These are phyloP conservation scores for Noctua fimbriata DNA, from an alignment of 2,888 invertebrate genomes.

Conservation along the genomic window DNA sequence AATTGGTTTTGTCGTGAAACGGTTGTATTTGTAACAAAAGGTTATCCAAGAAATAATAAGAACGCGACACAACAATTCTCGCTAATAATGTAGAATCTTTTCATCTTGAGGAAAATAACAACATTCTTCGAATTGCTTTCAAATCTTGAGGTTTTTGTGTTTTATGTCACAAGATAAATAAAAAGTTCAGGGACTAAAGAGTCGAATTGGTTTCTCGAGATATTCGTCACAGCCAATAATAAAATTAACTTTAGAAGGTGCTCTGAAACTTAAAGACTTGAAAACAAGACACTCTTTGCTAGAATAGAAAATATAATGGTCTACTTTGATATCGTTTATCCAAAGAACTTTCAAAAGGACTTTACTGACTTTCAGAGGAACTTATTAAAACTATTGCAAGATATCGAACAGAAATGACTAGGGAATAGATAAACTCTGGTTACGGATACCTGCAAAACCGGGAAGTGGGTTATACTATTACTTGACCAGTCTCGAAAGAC, in stretches of 20 bases:
- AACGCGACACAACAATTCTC: constrained; percentile 44
- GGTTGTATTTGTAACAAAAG: constrained; percentile 48
- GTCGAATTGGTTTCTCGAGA: constrained; percentile 7
- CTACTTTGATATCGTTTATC: too few species aligned
- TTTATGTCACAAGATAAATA: constrained; percentile 9
- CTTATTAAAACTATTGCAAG: background rate
- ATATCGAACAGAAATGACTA: background rate
- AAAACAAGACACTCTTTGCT: background rate
- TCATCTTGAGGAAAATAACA: constrained; percentile 35
- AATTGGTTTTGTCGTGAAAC: constrained; percentile 55
- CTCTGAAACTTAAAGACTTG: background rate
- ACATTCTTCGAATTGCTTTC: constrained; percentile 19
- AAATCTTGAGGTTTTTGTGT: constrained; percentile 34
- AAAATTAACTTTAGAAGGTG: background rate
- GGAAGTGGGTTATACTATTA: background rate
- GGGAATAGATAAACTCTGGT: background rate
- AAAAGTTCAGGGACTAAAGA: constrained; percentile 40
- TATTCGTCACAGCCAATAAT: constrained; percentile 20
- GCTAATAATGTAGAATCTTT: constrained; percentile 51
- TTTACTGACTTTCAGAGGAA: background rate
- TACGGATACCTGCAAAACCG: background rate
- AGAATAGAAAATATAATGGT: too few species aligned
- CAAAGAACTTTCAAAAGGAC: background rate
- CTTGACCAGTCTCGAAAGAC: background rate
- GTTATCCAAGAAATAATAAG: constrained; percentile 47